phyloP scores from a whole-genome alignment of 2,888 invertebrate genomes.

The Brachyptera risi region DNA sequence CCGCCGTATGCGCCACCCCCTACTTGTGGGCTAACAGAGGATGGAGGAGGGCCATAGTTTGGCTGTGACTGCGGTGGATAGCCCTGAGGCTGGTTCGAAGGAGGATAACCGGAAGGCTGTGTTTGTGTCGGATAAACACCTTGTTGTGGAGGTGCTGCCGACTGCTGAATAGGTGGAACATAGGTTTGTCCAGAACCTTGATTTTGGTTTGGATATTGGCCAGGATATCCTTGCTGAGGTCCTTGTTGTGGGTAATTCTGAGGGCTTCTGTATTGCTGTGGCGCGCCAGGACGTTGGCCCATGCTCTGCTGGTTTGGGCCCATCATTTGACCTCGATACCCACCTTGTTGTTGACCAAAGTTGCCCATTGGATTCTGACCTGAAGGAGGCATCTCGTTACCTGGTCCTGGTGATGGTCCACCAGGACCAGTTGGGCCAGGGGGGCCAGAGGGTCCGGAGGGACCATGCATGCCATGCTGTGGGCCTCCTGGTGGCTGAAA shows the following conservation, averaged over 20 bases:
- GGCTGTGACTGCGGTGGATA: slow-evolving; percentile 47
- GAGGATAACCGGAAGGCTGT: slow-evolving; percentile 37
- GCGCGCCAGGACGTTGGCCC: slow-evolving; percentile 43
- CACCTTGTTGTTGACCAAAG: slow-evolving; percentile 41
- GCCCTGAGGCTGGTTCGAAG: slow-evolving; percentile 37
- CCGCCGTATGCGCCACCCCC: slow-evolving; percentile 25
- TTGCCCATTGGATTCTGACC: slow-evolving; percentile 33
- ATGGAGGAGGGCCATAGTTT: slow-evolving; percentile 31
- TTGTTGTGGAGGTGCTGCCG: slow-evolving; percentile 39
- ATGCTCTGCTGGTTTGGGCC: slow-evolving; percentile 45
- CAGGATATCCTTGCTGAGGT: slow-evolving; percentile 58
- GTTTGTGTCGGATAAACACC: slow-evolving; percentile 35
- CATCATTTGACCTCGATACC: slow-evolving; percentile 55
- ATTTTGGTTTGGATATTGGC: slow-evolving; percentile 59
- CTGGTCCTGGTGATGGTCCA: slow-evolving; percentile 41
- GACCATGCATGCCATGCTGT: slow-evolving; percentile 45
- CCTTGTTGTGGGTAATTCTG: slow-evolving; percentile 65
- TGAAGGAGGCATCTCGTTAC: slow-evolving; percentile 43
- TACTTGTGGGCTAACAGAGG: slow-evolving; percentile 24
- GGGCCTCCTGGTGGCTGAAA: slow-evolving; percentile 52
- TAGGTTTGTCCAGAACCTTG: slow-evolving; percentile 36
- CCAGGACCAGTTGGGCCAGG: slow-evolving; percentile 42
- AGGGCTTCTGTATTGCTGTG: slow-evolving; percentile 48
- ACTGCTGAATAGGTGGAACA: slow-evolving; percentile 35
- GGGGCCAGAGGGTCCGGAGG: slow-evolving; percentile 43